Evolutionary conservation across 2,888 invertebrate species (phyloP), one percentile per base, ranked within the genome.

Genomic region (Sesia apiformis): DNA sequence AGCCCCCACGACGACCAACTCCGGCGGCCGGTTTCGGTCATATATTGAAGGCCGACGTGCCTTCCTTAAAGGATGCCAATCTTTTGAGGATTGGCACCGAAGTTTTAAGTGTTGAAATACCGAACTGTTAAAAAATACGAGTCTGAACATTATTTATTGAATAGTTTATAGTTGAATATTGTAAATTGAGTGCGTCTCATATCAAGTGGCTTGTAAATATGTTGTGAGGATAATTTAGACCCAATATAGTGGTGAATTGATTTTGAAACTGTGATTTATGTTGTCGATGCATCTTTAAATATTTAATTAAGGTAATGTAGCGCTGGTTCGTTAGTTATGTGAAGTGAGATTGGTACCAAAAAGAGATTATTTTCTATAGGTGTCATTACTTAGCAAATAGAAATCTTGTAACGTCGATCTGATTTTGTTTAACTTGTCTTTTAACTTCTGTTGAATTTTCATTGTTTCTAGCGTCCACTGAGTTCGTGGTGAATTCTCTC

Each of bases 21-120:
- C 4, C 81, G 93, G 70, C 91, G 94, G 82, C 93, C 94, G 0
- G 93, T 94, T 43, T 91, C 94, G 57, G 93, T 94, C 65, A 92
- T 93, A 84, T 93, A 93, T 88, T 94, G 92, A 88, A 88, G 86
- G 71, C 86, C 86, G 70, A 76, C 81, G 57, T 74, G 78, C 79
- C 83, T 87, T 70, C 81, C 86, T 80, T 85, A 78, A 84, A 76
- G 65, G 74, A 63, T 57, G 38, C 56, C 42, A 55, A 52, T 66
- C 70, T 63, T 72, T 74, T 65, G 61, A 73, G 81, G 83, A 71
- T 74, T 63, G 80, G 79, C 80, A 72, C 57, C 23, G 23, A 23
- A 23, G 23, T 23, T 63, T 63, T 58, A 61, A 60, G 57, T 52
- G 58, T 59, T 65, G 63, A 55, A 61, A 63, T 65, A 64, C 72